phyloP scores from a whole-genome alignment of 2,113 vertebrate genomes.

The Microtus montanus region DNA sequence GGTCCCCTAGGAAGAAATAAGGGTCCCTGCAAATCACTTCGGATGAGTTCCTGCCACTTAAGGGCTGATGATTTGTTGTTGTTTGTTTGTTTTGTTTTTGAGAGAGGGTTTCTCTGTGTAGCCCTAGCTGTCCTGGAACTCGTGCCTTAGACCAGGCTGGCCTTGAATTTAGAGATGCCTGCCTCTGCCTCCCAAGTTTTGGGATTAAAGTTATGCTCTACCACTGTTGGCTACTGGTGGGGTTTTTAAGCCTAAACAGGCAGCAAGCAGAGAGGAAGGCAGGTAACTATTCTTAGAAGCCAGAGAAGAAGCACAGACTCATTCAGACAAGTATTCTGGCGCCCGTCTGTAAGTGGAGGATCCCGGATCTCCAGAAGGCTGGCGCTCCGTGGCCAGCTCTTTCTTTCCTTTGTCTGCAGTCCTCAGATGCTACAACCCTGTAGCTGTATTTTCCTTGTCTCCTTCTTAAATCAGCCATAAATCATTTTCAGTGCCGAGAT shows the following conservation, averaged over 20 bases:
- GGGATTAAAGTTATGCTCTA: background rate
- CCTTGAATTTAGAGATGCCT: background rate
- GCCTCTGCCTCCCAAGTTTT: background rate
- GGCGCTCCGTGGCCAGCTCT: slow-evolving; percentile 58
- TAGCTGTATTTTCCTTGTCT: slow-evolving; percentile 68
- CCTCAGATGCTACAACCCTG: slow-evolving; percentile 68
- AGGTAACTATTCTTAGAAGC: slow-evolving; percentile 72
- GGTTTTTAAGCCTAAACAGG: slow-evolving; percentile 48
- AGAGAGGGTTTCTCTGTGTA: background rate
- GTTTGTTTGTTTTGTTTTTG: background rate
- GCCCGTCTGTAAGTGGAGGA: slow-evolving; percentile 60
- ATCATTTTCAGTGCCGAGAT: slow-evolving; percentile 60
- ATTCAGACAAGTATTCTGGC: slow-evolving; percentile 72
- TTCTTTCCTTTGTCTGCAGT: slow-evolving; percentile 63
- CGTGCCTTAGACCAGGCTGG: background rate
- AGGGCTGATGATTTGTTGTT: background rate
- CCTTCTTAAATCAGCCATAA: slow-evolving; percentile 74
- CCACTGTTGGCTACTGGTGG: background rate
- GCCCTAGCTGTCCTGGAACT: background rate
- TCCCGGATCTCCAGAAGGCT: slow-evolving; percentile 70
- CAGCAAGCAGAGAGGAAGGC: slow-evolving; percentile 46
- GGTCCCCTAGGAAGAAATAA: slow-evolving; percentile 12
- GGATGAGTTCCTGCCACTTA: slow-evolving; percentile 44
- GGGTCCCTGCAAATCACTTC: background rate
- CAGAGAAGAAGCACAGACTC: slow-evolving; percentile 63